A percentile compares a stretch with the other conserved stretches of the same genome.
These are phyloP conservation scores for Leptodactylus fuscus DNA, from an alignment of 2,113 vertebrate species.

Conservation along the genomic window DNA sequence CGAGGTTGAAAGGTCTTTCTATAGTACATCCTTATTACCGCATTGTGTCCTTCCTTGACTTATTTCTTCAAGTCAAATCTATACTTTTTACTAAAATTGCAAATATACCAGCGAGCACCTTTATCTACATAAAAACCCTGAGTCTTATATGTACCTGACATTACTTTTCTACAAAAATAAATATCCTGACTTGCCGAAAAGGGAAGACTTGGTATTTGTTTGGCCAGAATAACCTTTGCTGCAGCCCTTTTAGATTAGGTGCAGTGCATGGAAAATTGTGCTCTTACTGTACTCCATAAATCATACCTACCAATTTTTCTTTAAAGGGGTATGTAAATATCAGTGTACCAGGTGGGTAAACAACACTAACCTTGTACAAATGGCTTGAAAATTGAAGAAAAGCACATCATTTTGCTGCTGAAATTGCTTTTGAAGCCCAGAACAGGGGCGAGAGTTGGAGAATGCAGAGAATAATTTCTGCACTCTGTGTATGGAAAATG, in stretches of 20 bases:
- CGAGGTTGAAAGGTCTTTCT: neutral
- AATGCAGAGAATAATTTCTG: constrained; percentile 93
- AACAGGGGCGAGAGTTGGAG: constrained; percentile 85
- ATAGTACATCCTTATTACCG: constrained; percentile 6
- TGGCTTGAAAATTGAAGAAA: constrained; percentile 99
- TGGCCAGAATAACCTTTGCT: constrained; percentile 94
- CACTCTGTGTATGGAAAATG: constrained; percentile 88
- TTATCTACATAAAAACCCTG: constrained; percentile 90
- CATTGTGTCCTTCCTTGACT: neutral
- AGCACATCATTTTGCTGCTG: constrained; percentile 98
- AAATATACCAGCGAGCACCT: constrained; percentile 76
- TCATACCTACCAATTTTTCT: constrained; percentile 96
- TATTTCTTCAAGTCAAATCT: neutral
- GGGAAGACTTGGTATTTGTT: constrained; percentile 94
- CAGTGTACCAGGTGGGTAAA: constrained; percentile 99
- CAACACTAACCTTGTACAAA: constrained; percentile 98
- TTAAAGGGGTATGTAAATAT: constrained; percentile 99
- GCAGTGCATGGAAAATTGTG: constrained; percentile 98
- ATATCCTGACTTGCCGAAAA: constrained; percentile 93
- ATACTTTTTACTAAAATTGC: constrained; percentile 75
- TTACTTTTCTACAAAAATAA: constrained; percentile 91
- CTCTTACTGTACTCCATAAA: constrained; percentile 97
- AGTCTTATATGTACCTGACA: constrained; percentile 86
- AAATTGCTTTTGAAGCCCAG: constrained; percentile 99
- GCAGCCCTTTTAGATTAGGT: constrained; percentile 94